A percentile compares a stretch with the other conserved stretches of the same genome.
Evolutionary conservation across 2,888 invertebrate species (phyloP).

Genomic region (Syrista parreyssii): DNA sequence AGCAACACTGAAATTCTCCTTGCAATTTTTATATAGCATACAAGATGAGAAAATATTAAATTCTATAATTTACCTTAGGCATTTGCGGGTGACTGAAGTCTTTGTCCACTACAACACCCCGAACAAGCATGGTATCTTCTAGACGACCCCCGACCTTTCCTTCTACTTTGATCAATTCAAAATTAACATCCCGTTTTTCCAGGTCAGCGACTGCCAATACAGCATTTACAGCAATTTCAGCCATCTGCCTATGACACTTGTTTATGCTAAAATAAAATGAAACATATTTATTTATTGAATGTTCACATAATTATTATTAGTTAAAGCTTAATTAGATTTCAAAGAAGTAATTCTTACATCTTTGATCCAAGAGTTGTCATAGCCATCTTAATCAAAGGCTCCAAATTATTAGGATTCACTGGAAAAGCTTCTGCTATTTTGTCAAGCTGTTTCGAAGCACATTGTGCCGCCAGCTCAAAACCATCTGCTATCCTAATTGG

Average conservation of each 20-base stretch:
- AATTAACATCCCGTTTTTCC: conserved; percentile 95
- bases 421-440: conserved; percentile 90
- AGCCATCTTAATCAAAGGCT: conserved; percentile 92
- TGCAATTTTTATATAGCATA: neutral
- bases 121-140: conserved; percentile 96
- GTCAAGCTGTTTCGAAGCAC: conserved; percentile 87
- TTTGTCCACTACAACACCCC: conserved; percentile 97
- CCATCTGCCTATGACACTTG: conserved; percentile 96
- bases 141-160: conserved; percentile 97
- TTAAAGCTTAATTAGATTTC: neutral
- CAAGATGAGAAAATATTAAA: too few species aligned
- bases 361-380: conserved; percentile 99
- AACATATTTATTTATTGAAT: neutral
- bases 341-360: conserved; percentile 71
- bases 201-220: conserved; percentile 96
- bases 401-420: conserved; percentile 83
- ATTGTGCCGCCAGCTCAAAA: conserved; percentile 94
- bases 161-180: conserved; percentile 98
- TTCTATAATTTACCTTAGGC: conserved; percentile 79
- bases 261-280: conserved; percentile 75
- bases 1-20: conserved; percentile 17
- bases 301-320: neutral
- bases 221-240: conserved; percentile 98
- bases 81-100: conserved; percentile 99
- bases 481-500: conserved; percentile 99